These are phyloP conservation scores for Heterocephalus glaber DNA, from an alignment of 2,113 vertebrate genomes.

Conservation along the genomic window DNA sequence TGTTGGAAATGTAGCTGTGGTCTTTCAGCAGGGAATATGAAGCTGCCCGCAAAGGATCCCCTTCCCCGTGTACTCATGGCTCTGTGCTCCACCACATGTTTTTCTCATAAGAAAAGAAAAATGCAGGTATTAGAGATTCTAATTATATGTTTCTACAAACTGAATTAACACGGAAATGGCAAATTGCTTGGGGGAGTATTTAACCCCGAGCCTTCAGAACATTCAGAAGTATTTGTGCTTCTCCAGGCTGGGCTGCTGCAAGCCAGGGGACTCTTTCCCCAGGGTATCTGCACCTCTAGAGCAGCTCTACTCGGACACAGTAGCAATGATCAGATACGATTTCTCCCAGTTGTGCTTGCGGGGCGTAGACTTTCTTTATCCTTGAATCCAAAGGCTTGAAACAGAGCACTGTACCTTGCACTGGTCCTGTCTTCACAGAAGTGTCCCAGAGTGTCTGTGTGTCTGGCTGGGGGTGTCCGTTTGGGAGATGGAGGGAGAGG, in stretches of 20 bases:
- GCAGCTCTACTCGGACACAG: neutral
- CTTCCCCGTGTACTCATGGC: neutral
- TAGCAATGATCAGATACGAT: neutral
- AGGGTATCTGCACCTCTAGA: neutral
- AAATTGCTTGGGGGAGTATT: slow-evolving; percentile 73
- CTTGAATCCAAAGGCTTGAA: neutral
- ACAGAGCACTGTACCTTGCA: neutral
- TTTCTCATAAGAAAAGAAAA: slow-evolving; percentile 78
- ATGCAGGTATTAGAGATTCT: slow-evolving; percentile 75
- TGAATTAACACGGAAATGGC: slow-evolving; percentile 77
- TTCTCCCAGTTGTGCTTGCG: neutral
- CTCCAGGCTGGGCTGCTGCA: slow-evolving; percentile 52
- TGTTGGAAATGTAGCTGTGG: neutral
- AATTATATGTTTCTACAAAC: slow-evolving; percentile 78
- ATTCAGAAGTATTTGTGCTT: slow-evolving; percentile 67
- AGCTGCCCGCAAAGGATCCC: neutral
- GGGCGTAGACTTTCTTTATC: neutral
- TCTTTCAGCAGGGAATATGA: slow-evolving; percentile 50
- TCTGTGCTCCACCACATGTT: slow-evolving; percentile 54
- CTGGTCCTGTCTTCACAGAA: neutral
- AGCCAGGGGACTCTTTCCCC: slow-evolving; percentile 48
- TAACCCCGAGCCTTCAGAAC: slow-evolving; percentile 63
- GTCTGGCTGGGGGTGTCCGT: neutral
- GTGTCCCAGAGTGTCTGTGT: neutral
- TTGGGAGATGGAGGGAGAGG: neutral